Evolutionary conservation across 1,140 invertebrate genomes (phyloP), one percentile per base, ranked within the genome.

Genomic region (Diprion similis): DNA sequence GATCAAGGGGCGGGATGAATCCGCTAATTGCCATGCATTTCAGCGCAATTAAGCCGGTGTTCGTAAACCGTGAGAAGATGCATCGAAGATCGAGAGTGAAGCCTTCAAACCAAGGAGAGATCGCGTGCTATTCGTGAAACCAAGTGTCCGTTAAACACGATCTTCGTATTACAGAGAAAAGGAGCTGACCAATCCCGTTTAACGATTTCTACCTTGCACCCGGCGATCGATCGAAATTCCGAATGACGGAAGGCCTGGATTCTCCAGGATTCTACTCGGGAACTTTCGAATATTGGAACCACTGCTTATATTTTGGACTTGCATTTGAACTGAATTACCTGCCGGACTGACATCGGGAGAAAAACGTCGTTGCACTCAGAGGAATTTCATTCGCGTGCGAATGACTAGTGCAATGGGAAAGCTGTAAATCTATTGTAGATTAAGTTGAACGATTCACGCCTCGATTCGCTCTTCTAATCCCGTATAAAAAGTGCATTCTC

Each of bases 1-100:
- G 72, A 69, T 66, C 24, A 64, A 70, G 24, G 15, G 37, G 13
- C 67, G 59, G 51, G 67, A 73, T 47, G 46, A 1, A 73, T 69
- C 68, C 13, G n/a, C n/a, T 70, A 17, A 65, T 65, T 73, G 51
- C 6, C 51, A 59, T 59, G 51, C 51, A 9, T 59, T 59, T 59
- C n/a, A 59, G 3, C 4, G 51, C 51, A 59, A 59, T 59, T 59
- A 59, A 59, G 6, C 51, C 11, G 3, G 11, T 59, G n/a, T 8
- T 17, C n/a, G 51, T 59, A 59, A 59, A 59, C 11, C 51, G 51
- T 59, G 51, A 59, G 51, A 0, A 59, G 51, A 17, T 17, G 51
- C 51, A 59, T 59, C n/a, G 11, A 59, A 59, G 9, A 59, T 17
- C 66, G 66, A 68, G 66, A 68, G 66, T 68, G 37, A 68, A 68